These are phyloP conservation scores for Pholis gunnellus DNA, from an alignment of 2,113 vertebrate genomes.

Conservation along the genomic window DNA sequence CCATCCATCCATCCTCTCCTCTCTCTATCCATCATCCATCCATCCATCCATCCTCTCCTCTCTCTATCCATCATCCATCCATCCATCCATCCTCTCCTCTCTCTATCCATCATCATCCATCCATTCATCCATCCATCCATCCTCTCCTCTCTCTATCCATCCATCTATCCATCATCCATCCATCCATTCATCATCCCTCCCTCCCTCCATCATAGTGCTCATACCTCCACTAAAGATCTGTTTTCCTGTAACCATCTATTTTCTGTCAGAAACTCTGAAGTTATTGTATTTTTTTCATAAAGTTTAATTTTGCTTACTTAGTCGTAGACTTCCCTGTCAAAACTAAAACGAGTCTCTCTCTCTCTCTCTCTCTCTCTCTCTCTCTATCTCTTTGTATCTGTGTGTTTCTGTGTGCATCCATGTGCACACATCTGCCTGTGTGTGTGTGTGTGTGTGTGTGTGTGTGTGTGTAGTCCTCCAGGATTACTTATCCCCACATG, in stretches of 20 bases:
- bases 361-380: neutral
- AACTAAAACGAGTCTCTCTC: neutral
- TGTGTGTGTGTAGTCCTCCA: conserved; percentile 1
- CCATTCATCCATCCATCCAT: neutral
- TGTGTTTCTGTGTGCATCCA: neutral
- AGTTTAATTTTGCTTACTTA: conserved; percentile 6
- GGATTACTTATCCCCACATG: conserved; percentile 14
- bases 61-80: neutral
- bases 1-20: neutral
- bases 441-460: neutral
- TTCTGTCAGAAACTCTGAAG: conserved; percentile 8
- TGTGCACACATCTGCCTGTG: neutral
- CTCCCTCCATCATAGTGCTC: neutral
- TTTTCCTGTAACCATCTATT: neutral
- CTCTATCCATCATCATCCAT: neutral
- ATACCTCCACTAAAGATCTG: neutral
- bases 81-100: neutral
- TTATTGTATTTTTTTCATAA: neutral
- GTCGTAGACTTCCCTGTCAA: neutral
- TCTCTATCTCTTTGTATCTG: neutral
- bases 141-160: no score
- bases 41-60: no score
- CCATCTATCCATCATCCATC: neutral
- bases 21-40: neutral
- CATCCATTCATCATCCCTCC: neutral